These are phyloP conservation scores for Trichogramma pretiosum DNA, from an alignment of 1,140 invertebrate genomes.

Conservation along the genomic window DNA sequence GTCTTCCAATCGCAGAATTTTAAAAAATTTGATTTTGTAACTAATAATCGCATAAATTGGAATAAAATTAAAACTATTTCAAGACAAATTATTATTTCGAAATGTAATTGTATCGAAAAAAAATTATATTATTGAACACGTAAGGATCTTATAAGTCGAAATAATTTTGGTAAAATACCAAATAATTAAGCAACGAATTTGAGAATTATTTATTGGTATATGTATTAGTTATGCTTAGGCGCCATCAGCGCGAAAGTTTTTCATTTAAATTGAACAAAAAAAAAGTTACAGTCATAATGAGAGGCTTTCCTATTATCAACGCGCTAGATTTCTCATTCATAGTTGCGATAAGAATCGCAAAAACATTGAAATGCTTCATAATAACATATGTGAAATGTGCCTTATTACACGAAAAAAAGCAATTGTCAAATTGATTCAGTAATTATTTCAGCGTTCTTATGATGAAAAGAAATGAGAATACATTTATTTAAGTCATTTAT, in stretches of 20 bases:
- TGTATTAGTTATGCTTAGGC: constrained; percentile 6
- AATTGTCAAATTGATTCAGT: constrained; percentile 18
- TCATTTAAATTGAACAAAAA: constrained; percentile 2
- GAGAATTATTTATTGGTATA: constrained; percentile 12
- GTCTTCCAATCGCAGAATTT: constrained; percentile 21
- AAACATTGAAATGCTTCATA: constrained; percentile 14
- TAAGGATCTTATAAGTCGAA: constrained; percentile 6
- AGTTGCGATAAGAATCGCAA: constrained; percentile 8
- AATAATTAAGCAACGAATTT: constrained; percentile 17
- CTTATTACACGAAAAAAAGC: constrained; percentile 20
- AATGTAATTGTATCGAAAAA: no score
- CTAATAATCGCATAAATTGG: no score
- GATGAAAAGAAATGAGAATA: constrained; percentile 15
- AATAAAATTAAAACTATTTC: constrained; percentile 1
- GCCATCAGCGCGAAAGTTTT: constrained; percentile 8
- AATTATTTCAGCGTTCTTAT: constrained; percentile 17
- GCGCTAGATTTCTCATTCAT: constrained; percentile 16
- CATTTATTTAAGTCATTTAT: constrained; percentile 21
- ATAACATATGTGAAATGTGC: constrained; percentile 17
- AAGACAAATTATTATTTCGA: no score
- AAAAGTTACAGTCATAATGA: background rate
- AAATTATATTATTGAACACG: constrained; percentile 6
- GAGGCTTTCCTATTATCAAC: constrained; percentile 6
- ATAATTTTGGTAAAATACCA: constrained; percentile 15
- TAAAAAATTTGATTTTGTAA: no score